Evolutionary conservation across 2,888 invertebrate species (phyloP).

Genomic region (Argyresthia goedartella): DNA sequence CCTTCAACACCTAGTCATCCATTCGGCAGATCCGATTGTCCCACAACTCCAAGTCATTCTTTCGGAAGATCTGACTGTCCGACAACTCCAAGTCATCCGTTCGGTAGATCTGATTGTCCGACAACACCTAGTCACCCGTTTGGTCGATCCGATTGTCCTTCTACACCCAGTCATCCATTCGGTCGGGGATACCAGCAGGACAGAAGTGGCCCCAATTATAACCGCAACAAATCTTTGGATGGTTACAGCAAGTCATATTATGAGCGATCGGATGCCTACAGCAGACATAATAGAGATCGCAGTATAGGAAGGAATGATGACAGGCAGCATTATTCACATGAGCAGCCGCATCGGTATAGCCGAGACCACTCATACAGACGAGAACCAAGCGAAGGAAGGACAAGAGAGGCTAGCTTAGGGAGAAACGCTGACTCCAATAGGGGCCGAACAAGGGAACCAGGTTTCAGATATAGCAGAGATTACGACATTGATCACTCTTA

Average conservation of each 20-base stretch:
- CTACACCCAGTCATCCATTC: conserved; percentile 36
- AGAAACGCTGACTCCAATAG: no score
- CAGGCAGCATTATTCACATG: no score
- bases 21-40: conserved; percentile 16
- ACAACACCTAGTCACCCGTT: conserved; percentile 29
- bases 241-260: no score
- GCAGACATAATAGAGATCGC: no score
- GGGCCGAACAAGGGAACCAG: no score
- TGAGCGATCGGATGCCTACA: no score
- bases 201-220: conserved; percentile 5
- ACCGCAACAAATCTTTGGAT: no score
- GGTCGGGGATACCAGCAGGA: conserved; percentile 28
- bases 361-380: conserved; percentile 6
- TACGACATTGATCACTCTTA: conserved; percentile 17
- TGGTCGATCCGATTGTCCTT: conserved; percentile 30
- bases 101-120: conserved; percentile 21
- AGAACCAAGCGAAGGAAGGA: conserved; percentile 13
- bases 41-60: conserved; percentile 25
- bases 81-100: conserved; percentile 14
- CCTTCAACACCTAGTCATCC: conserved; percentile 16
- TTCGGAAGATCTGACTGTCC: conserved; percentile 23
- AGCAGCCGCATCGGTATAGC: no score
- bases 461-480: conserved; percentile 12
- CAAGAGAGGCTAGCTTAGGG: conserved; percentile 18
- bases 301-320: no score